Evolutionary conservation across 1,140 invertebrate genomes (phyloP).

Genomic region (Drosophila repletoides): DNA sequence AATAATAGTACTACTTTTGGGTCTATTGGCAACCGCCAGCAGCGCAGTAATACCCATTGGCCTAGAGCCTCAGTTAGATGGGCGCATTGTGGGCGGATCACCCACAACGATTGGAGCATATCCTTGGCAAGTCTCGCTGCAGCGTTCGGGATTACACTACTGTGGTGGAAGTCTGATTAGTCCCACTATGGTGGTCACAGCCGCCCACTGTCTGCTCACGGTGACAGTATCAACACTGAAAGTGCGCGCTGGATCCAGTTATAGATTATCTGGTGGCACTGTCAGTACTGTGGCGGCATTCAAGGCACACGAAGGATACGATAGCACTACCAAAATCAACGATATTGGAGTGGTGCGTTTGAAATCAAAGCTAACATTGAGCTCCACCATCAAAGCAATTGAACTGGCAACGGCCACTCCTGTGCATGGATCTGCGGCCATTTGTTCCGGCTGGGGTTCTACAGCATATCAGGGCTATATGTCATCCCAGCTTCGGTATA

Average conservation of each 20-base stretch:
- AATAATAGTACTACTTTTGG: slow-evolving; percentile 5
- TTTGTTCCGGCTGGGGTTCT: slow-evolving; percentile 83
- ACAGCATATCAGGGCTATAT: slow-evolving; percentile 17
- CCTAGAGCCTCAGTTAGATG: slow-evolving; percentile 19
- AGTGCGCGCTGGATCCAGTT: slow-evolving; percentile 51
- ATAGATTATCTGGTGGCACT: slow-evolving; percentile 36
- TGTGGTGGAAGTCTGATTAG: slow-evolving; percentile 85
- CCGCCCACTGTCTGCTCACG: slow-evolving; percentile 48
- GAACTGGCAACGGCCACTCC: slow-evolving; percentile 55
- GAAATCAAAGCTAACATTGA: slow-evolving; percentile 58
- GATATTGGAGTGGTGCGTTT: slow-evolving; percentile 83
- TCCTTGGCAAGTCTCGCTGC: slow-evolving; percentile 66
- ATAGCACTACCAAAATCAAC: slow-evolving; percentile 47
- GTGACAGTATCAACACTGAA: slow-evolving; percentile 23
- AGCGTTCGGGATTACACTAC: slow-evolving; percentile 55
- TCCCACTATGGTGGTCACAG: slow-evolving; percentile 72
- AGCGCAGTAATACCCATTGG: slow-evolving; percentile 36
- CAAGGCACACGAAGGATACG: slow-evolving; percentile 52
- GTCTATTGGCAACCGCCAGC: slow-evolving; percentile 11
- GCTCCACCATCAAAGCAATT: slow-evolving; percentile 78
- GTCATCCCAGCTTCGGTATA: slow-evolving; percentile 43
- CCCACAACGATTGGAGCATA: slow-evolving; percentile 28
- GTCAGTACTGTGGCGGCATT: slow-evolving; percentile 36
- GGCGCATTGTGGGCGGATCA: slow-evolving; percentile 63
- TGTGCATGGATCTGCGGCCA: slow-evolving; percentile 36